A percentile compares a stretch with the other conserved stretches of the same genome.
Evolutionary conservation across 2,113 vertebrate genomes (phyloP).

Genomic region (Callocephalon fimbriatum): DNA sequence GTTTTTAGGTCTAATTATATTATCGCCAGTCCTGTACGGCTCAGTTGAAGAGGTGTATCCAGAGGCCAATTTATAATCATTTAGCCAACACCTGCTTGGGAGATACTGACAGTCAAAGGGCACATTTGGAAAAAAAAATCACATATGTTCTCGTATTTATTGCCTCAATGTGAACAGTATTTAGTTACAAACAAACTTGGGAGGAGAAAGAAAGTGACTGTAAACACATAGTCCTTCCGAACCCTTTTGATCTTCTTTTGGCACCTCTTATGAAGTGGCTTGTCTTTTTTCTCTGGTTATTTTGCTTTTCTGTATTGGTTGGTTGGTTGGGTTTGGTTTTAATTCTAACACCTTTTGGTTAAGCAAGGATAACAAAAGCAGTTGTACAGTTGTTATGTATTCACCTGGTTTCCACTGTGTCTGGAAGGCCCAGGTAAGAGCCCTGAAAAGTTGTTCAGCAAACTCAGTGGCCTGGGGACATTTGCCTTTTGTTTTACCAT

Average conservation of each 20-base stretch:
- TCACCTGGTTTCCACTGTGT: neutral
- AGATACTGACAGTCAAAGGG: conserved; percentile 91
- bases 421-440: neutral
- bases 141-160: conserved; percentile 85
- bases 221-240: conserved; percentile 23
- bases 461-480: neutral
- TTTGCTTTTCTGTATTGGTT: neutral
- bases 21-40: conserved; percentile 91
- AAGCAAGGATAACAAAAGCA: neutral
- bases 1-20: conserved; percentile 99
- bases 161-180: conserved; percentile 78
- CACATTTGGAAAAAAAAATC: conserved; percentile 84
- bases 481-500: neutral
- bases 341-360: neutral
- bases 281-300: neutral
- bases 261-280: neutral
- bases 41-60: conserved; percentile 93
- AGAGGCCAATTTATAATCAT: conserved; percentile 99
- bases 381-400: neutral
- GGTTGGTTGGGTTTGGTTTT: neutral
- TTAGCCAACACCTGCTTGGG: conserved; percentile 99
- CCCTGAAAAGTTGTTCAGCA: neutral
- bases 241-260: conserved; percentile 38
- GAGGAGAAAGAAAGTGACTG: conserved; percentile 45
- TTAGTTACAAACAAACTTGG: conserved; percentile 75